Base-by-base conservation (phyloP, 1,140 invertebrate genomes). In the Pinna nobilis region DNA sequence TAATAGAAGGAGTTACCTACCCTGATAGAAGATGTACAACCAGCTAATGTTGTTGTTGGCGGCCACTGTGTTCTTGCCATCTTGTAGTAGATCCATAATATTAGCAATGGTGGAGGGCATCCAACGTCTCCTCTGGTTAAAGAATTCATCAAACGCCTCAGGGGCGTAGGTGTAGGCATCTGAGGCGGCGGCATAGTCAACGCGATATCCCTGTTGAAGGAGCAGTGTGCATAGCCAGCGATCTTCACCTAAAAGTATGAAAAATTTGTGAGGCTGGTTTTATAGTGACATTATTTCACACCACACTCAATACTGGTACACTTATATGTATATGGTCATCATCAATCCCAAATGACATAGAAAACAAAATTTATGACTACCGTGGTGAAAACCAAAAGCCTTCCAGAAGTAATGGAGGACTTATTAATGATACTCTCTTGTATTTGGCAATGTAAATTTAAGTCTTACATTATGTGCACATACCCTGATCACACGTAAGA, bases 151-250 rank as follows among this genome's bases (percentile, higher is more conserved):
- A 77, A 89, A 89, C 1, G 79, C 80, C 63, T 99, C 97, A 0
- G 97, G 96, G 3, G 92, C 92, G 80, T 99, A 97, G 15, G 98
- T 99, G 87, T 98, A 98, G 33, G 98, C 98, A 86, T 99, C 98
- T 28, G 96, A 97, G 28, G 97, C 98, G 86, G 98, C 98, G 75
- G 96, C 98, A 88, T 99, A 99, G 90, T 99, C 98, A 51, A 99
- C 97, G 68, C 97, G 93, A 89, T 99, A 99, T 9, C 98, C 98
- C 90, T 97, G 92, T 90, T 99, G 97, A 13, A 99, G 90, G 15
- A 99, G 89, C 25, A 99, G 89, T 0, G 97, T 99, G 85, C 97
- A 99, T 41, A 99, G 91, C 97, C 97, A 98, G 88, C 90, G 82
- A 74, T 90, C 89, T 80, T 90, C 91, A 60, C 91, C 89, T 88